These are phyloP conservation scores for roundworm (Caenorhabditis elegans) DNA, from an alignment of 1,140 invertebrate species.

Conservation along the genomic window DNA sequence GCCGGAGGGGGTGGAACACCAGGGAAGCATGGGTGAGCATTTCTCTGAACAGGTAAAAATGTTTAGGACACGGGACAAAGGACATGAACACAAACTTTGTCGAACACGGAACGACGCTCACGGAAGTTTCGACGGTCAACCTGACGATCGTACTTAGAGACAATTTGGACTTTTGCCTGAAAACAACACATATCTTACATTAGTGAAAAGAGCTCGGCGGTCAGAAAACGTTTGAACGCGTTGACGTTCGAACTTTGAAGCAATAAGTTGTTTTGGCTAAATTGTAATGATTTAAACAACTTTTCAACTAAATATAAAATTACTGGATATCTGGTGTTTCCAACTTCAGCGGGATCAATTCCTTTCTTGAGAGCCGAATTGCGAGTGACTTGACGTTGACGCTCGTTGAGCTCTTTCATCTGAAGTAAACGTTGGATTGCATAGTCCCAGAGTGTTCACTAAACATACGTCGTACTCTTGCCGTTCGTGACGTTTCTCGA, in stretches of 20 bases:
- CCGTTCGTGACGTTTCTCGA: slow-evolving; percentile 97
- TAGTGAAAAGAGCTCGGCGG: slow-evolving; percentile 91
- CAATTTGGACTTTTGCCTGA: slow-evolving; percentile 48
- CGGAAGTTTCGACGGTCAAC: slow-evolving; percentile 62
- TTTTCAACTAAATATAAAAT: background rate
- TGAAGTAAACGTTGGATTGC: slow-evolving; percentile 70
- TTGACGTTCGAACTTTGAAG: slow-evolving; percentile 96
- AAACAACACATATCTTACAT: slow-evolving; percentile 74
- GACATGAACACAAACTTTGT: slow-evolving; percentile 57
- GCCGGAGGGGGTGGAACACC: slow-evolving; percentile 64
- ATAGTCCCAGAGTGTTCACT: too few relatives aligned
- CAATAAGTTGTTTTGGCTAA: slow-evolving; percentile 90
- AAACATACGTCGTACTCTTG: slow-evolving; percentile 95
- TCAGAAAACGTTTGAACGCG: slow-evolving; percentile 94
- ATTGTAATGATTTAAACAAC: background rate
- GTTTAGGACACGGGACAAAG: background rate
- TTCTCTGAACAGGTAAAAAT: slow-evolving; percentile 53
- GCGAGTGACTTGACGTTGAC: slow-evolving; percentile 93
- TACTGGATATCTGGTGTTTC: slow-evolving; percentile 52
- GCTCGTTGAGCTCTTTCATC: slow-evolving; percentile 97
- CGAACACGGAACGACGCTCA: slow-evolving; percentile 62
- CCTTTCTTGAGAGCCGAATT: slow-evolving; percentile 94
- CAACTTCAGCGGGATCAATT: slow-evolving; percentile 79
- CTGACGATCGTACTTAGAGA: slow-evolving; percentile 50
- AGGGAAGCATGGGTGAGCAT: slow-evolving; percentile 63